Conservation (phyloP, 2,797 vertebrate species). For the Anguilla anguilla region DNA sequence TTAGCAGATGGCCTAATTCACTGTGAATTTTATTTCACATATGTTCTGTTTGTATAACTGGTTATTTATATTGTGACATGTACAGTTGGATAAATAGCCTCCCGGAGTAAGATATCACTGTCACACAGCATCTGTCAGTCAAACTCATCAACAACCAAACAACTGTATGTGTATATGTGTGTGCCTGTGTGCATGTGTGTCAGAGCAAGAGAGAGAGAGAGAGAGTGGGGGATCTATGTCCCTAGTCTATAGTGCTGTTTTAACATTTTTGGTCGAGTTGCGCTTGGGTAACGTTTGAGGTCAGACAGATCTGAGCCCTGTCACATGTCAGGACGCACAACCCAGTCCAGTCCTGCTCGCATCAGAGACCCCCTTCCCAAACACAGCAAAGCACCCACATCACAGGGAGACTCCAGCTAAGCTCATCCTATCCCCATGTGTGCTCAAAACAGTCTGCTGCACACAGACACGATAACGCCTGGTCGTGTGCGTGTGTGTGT, state of each 20-base stretch:
- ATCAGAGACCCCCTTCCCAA: conserved; percentile 35
- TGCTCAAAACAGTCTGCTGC: not conserved
- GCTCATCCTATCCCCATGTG: not conserved
- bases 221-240: too few species aligned
- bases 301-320: not conserved
- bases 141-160: not conserved
- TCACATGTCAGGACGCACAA: not conserved
- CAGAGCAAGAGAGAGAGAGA: too few species aligned
- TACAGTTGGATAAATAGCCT: not conserved
- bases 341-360: conserved; percentile 29
- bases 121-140: too few species aligned
- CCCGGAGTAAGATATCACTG: not conserved
- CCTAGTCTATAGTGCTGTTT: not conserved
- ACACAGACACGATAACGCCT: not conserved
- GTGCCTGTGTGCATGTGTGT: too few species aligned
- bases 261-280: not conserved
- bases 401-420: conserved; percentile 34
- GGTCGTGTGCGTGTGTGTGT: not conserved
- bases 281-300: not conserved
- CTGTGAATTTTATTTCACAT: not conserved
- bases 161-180: not conserved
- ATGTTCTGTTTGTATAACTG: too few species aligned
- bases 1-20: not conserved
- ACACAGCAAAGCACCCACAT: conserved; percentile 44
- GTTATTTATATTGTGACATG: too few species aligned